Evolutionary conservation across 1,140 invertebrate species (phyloP), one percentile per base, ranked within the genome.

Genomic region (Aphidius ervi): DNA sequence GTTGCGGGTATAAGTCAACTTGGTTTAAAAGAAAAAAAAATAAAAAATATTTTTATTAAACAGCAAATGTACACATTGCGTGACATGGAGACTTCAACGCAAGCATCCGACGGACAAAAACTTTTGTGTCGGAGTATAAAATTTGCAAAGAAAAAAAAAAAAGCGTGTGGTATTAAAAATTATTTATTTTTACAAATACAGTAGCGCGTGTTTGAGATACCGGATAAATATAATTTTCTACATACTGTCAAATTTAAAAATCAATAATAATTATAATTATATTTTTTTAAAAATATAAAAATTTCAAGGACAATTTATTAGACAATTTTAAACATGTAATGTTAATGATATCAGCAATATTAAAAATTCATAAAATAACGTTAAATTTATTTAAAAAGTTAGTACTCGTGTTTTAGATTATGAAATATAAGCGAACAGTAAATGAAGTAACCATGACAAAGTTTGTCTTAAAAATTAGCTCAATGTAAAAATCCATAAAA

Each of bases 31-130:
- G 23, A 31, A 31, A 31, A 31, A 3, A 31, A 31, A 31, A 31
- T 1, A 1, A 3, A 31, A 31, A 31, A 4, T 0, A 31, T 31
- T 31, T 31, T 31, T 31, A 31, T 43, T 16, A 16, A 52, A 52
- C 10, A 52, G 5, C 0, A 54, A 5, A 3, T 5, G 40, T 54
- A 42, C 56, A 57, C 56, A 57, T 57, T 57, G 56, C 56, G 56
- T 59, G 49, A 63, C 47, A 45, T 46, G 63, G 72, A 72, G 72
- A 74, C 70, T 76, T 77, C 67, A 76, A 77, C 66, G 74, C 75
- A 59, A 66, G 73, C 52, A 69, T 67, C 75, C 75, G 75, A 71
- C 74, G 75, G 74, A 62, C 53, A 47, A 52, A 56, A 41, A 39
- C 57, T 42, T 23, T 49, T 42, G 52, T 40, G 52, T 39, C 40